phyloP scores from a whole-genome alignment of 2,113 vertebrate genomes.

The Elaphurus davidianus region DNA sequence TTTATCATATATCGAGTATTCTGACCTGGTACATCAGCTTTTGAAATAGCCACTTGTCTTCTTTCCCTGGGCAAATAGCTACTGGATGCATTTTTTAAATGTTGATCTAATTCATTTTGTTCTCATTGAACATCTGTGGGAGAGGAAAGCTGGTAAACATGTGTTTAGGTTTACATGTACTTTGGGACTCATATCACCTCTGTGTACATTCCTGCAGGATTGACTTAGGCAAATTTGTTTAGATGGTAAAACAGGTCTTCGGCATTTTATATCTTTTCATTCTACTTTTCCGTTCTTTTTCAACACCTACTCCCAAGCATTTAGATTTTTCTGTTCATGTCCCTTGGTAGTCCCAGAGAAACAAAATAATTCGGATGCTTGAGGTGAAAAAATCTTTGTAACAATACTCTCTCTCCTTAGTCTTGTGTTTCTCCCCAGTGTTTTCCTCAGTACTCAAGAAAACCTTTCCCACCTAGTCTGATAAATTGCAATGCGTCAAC shows the following conservation, averaged over 20 bases:
- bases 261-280: background rate
- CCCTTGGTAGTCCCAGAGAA: background rate
- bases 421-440: background rate
- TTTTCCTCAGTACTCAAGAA: background rate
- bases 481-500: background rate
- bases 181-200: conserved; percentile 24
- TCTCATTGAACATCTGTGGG: conserved; percentile 58
- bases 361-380: background rate
- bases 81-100: conserved; percentile 54
- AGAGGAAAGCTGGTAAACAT: conserved; percentile 41
- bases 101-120: conserved; percentile 63
- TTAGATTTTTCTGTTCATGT: background rate
- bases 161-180: conserved; percentile 27
- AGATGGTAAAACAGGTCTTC: background rate
- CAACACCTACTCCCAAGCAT: background rate
- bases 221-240: background rate
- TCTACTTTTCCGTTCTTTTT: background rate
- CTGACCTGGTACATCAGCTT: conserved; percentile 65
- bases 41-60: conserved; percentile 66
- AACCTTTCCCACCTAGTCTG: background rate
- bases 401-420: background rate
- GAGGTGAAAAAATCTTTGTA: background rate
- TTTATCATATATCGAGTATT: conserved; percentile 70
- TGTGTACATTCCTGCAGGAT: background rate
- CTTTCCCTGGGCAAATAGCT: conserved; percentile 49